Conservation (phyloP, 1,140 invertebrate species). For the Papilio aristodemus region DNA sequence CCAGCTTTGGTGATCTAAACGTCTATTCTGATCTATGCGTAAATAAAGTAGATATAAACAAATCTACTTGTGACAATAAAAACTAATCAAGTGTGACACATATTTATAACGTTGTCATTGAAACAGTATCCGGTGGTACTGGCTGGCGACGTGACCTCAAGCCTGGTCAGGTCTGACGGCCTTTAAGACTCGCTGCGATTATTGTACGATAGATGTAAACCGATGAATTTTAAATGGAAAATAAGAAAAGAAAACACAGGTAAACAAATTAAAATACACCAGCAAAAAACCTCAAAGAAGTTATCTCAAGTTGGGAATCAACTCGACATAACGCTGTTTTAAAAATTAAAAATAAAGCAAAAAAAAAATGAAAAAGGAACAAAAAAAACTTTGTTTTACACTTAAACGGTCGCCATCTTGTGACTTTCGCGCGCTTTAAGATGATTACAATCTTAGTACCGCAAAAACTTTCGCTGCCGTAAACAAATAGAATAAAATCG, state of each 20-base stretch:
- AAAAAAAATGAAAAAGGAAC: background rate
- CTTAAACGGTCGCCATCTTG: slow-evolving; percentile 4
- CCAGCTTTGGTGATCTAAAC: too few species aligned
- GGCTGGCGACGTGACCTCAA: background rate
- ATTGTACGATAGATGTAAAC: background rate
- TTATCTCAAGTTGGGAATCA: too few species aligned
- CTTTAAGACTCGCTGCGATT: background rate
- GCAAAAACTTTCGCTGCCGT: background rate
- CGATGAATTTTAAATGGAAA: background rate
- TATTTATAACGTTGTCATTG: background rate
- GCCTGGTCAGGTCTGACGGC: slow-evolving; percentile 7
- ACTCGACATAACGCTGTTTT: too few species aligned
- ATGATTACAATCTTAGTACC: background rate
- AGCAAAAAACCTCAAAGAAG: too few species aligned
- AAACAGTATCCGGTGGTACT: slow-evolving; percentile 4
- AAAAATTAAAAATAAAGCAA: background rate
- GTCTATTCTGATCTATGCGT: too few species aligned
- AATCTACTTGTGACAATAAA: background rate
- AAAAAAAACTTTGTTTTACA: background rate
- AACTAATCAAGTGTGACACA: slow-evolving; percentile 13
- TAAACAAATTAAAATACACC: too few species aligned
- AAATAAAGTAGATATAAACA: background rate
- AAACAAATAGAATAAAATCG: slow-evolving; percentile 12
- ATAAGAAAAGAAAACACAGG: background rate
- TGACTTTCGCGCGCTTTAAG: background rate